These are phyloP conservation scores for Haemorhous mexicanus DNA, from an alignment of 2,113 vertebrate genomes.

Conservation along the genomic window DNA sequence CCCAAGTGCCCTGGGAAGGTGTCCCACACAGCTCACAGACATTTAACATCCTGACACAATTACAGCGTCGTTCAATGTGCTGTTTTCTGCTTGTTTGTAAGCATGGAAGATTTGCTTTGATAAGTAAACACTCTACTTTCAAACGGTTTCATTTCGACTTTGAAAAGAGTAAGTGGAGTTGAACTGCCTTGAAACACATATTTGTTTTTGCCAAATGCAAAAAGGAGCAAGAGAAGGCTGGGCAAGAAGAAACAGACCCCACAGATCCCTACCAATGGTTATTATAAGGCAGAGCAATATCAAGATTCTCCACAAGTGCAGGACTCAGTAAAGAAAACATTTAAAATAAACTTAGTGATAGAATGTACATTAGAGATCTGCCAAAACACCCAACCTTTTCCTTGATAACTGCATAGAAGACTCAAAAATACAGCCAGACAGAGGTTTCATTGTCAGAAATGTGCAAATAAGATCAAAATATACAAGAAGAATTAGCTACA, in stretches of 20 bases:
- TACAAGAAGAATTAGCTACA: background rate
- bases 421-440: constrained; percentile 6
- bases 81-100: background rate
- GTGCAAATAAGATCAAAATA: background rate
- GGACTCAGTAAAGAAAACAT: background rate
- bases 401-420: background rate
- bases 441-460: background rate
- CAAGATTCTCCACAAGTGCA: constrained; percentile 13
- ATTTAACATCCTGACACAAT: background rate
- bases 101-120: background rate
- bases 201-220: background rate
- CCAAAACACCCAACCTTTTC: constrained; percentile 9
- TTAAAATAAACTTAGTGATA: constrained; percentile 33
- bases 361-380: constrained; percentile 13
- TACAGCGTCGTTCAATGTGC: background rate
- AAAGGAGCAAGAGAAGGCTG: background rate
- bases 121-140: background rate
- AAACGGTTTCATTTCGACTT: background rate
- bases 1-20: background rate
- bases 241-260: background rate
- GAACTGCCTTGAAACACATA: background rate
- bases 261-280: background rate
- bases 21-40: background rate
- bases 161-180: background rate
- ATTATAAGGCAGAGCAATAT: background rate